A percentile compares a stretch with the other conserved stretches of the same genome.
phyloP scores from a whole-genome alignment of 2,113 vertebrate species.

The Ginglymostoma cirratum region DNA sequence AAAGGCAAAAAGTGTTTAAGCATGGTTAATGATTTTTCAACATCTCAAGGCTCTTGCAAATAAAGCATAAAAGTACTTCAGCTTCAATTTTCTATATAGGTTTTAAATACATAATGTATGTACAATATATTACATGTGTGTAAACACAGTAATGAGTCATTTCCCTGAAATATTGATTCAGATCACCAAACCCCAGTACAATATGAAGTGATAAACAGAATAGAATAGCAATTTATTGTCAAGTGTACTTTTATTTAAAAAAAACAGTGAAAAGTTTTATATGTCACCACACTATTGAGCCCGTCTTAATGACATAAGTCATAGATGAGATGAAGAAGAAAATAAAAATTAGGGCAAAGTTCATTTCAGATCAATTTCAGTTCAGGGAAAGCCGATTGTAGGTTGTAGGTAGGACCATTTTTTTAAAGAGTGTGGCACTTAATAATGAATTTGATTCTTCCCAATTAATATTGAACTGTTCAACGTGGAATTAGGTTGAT shows the following conservation, averaged over 20 bases:
- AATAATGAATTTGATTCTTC: conserved; percentile 38
- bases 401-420: neutral
- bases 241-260: too few relatives aligned
- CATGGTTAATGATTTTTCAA: neutral
- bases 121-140: neutral
- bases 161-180: conserved; percentile 14
- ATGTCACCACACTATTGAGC: too few relatives aligned
- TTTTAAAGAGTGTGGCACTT: conserved; percentile 34
- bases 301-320: too few relatives aligned
- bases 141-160: conserved; percentile 9
- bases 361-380: too few relatives aligned
- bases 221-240: too few relatives aligned
- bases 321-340: too few relatives aligned
- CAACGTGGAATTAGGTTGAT: conserved; percentile 77
- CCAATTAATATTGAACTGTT: conserved; percentile 49
- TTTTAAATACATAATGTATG: neutral
- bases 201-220: conserved; percentile 11
- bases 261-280: too few relatives aligned
- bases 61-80: neutral
- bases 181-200: conserved; percentile 19
- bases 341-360: too few relatives aligned
- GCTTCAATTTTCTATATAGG: neutral
- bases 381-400: neutral
- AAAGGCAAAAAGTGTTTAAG: too few relatives aligned
- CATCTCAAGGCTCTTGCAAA: neutral